A percentile compares a stretch with the other conserved stretches of the same genome.
Conservation (phyloP, 2,797 vertebrate species). For the Brachymystax lenok region DNA sequence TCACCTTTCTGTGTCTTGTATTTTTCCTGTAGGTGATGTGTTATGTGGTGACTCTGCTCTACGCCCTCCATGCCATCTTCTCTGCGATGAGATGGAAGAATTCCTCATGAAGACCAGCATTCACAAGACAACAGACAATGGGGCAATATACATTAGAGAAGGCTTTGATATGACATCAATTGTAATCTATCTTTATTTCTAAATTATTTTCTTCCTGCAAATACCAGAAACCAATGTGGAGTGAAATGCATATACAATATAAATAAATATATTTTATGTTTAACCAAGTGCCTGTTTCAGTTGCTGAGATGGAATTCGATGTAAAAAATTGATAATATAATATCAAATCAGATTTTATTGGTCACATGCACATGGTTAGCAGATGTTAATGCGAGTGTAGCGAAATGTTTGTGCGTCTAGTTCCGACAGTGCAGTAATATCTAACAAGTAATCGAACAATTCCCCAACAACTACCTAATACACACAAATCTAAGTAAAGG, state of each 20-base stretch:
- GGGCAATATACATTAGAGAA: background rate
- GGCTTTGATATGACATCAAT: background rate
- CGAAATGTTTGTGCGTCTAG: no score
- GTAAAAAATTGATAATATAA: constrained; percentile 15
- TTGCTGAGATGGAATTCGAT: background rate
- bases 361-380: no score
- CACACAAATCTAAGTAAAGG: no score
- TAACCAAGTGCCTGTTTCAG: background rate
- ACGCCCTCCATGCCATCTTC: constrained; percentile 72
- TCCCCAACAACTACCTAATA: no score
- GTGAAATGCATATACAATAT: background rate
- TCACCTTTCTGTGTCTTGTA: background rate
- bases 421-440: no score
- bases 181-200: background rate
- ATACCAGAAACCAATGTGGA: background rate
- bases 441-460: no score
- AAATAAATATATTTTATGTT: constrained; percentile 6
- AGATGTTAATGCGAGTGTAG: no score
- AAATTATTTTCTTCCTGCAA: background rate
- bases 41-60: constrained; percentile 63
- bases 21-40: constrained; percentile 68
- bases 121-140: background rate
- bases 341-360: background rate
- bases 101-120: constrained; percentile 46
- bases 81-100: constrained; percentile 69